Evolutionary conservation across 1,140 invertebrate species (phyloP), one percentile per base, ranked within the genome.

Genomic region (Tyrophagus putrescentiae): DNA sequence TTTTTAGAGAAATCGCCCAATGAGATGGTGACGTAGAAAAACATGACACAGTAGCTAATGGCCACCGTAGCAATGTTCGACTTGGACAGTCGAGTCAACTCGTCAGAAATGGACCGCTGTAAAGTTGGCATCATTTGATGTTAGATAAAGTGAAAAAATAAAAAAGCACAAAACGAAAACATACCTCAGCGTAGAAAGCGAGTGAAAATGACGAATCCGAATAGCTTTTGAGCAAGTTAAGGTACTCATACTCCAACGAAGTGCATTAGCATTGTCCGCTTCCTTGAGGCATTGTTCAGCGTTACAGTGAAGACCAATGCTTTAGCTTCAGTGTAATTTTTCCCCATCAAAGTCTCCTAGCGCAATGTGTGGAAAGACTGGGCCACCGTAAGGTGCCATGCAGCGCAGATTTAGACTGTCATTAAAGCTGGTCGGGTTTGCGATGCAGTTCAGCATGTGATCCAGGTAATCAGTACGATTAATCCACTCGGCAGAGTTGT

Each of bases 31-130:
- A 98, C 93, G 66, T 98, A 98, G 18, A 81, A 80, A 72, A 98
- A 98, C 94, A 98, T 98, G 52, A 97, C 90, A 50, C 95, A 71
- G 69, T 98, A 98, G 6, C 91, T 96, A 11, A 96, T 82, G 1
- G 91, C 71, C 66, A 99, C 92, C 0, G 94, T 98, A 1, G 81
- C 70, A 3, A 96, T 77, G 71, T 98, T 94, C 0, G 89, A 90
- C 62, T 84, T 76, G 18, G 88, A 92, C 73, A 92, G 88, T 31
- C 89, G 73, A 57, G 88, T 80, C 18, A 98, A 71, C 73, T 98
- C 94, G 74, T 98, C 95, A 72, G 96, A 83, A 57, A 97, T 91
- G 0, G 91, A 95, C 29, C 92, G 75, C 76, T 76, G 65, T 13
- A 66, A 68, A 5, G 32, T 31, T 54, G 13, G 25, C n/a, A n/a